These are phyloP conservation scores for Phylloscopus collybita DNA, from an alignment of 2,797 vertebrate genomes.

Conservation along the genomic window DNA sequence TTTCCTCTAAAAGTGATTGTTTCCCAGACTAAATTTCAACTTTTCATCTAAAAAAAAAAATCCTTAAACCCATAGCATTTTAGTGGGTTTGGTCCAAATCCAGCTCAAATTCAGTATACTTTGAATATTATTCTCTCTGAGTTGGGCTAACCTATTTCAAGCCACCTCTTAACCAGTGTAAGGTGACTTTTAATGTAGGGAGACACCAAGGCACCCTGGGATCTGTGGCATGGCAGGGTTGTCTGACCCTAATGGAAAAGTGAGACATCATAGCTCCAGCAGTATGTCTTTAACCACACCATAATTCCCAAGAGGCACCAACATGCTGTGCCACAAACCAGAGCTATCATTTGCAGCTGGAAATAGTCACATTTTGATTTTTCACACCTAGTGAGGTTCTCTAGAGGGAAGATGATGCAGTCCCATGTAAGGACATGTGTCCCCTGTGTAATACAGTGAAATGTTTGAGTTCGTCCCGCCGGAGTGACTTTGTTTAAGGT, in stretches of 20 bases:
- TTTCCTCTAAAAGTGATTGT: conserved; percentile 32
- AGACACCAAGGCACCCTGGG: not conserved
- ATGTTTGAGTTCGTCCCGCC: not conserved
- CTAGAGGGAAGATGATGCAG: not conserved
- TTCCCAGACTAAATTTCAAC: conserved; percentile 37
- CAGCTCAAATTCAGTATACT: not conserved
- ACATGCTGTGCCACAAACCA: not conserved
- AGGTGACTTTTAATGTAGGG: not conserved
- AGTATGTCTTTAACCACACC: not conserved
- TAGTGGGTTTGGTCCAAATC: not conserved
- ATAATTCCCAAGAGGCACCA: not conserved
- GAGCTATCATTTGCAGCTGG: not conserved
- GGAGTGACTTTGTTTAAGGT: not conserved
- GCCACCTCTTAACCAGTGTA: not conserved
- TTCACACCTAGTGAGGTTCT: not conserved
- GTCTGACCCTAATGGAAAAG: not conserved
- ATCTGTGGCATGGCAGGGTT: not conserved
- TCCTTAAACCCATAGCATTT: not conserved
- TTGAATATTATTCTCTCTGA: not conserved
- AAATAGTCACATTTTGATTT: conserved; percentile 1
- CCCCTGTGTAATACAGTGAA: not conserved
- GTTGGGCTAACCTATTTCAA: not conserved
- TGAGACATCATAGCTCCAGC: not conserved
- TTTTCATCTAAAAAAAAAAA: not conserved
- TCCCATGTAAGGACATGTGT: not conserved